These are phyloP conservation scores for Chaetodon auriga DNA, from an alignment of 2,113 vertebrate genomes.

Conservation along the genomic window DNA sequence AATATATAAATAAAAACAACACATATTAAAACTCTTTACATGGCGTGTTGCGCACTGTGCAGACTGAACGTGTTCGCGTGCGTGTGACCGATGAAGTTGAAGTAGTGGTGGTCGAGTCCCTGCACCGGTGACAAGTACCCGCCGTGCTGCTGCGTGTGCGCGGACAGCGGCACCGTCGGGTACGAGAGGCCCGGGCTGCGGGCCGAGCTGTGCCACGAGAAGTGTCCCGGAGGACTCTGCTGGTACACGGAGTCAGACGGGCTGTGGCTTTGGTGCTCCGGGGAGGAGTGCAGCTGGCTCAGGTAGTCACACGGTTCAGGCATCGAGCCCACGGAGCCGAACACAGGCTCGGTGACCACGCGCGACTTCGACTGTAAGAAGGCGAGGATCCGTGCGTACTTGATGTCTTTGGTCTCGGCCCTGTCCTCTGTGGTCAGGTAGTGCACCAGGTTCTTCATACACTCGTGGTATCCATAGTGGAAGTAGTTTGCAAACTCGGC, in stretches of 20 bases:
- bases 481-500: constrained; percentile 99
- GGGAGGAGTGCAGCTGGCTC: constrained; percentile 86
- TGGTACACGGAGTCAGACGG: constrained; percentile 87
- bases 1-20: constrained; percentile 80
- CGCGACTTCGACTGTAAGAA: constrained; percentile 96
- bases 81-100: constrained; percentile 92
- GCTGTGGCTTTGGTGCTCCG: constrained; percentile 88
- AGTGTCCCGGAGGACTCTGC: constrained; percentile 86
- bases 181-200: constrained; percentile 88
- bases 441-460: constrained; percentile 98
- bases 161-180: constrained; percentile 83
- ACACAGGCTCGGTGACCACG: constrained; percentile 88
- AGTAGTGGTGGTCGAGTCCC: constrained; percentile 93
- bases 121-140: constrained; percentile 91
- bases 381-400: constrained; percentile 95
- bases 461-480: constrained; percentile 98
- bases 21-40: constrained; percentile 80
- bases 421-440: constrained; percentile 97
- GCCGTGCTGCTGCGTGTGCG: constrained; percentile 89
- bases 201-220: constrained; percentile 89
- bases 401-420: constrained; percentile 97
- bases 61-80: constrained; percentile 90
- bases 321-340: constrained; percentile 83
- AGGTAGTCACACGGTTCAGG: constrained; percentile 89
- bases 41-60: constrained; percentile 90